These are phyloP conservation scores for Siphamia tubifer DNA, from an alignment of 2,113 vertebrate genomes.

Conservation along the genomic window DNA sequence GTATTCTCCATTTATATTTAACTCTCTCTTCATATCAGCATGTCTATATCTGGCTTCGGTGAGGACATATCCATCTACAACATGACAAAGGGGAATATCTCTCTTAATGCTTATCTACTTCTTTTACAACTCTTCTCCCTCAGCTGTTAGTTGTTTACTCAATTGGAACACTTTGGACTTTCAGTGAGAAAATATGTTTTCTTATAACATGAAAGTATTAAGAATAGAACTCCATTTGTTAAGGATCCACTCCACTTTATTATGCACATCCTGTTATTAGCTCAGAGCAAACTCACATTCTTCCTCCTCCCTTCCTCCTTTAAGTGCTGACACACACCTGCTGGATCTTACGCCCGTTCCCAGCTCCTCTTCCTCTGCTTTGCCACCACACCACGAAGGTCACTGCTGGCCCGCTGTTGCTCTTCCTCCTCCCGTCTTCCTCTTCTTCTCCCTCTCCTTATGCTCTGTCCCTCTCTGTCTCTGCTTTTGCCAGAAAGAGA, in stretches of 20 bases:
- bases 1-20: slow-evolving; percentile 38
- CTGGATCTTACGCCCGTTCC: slow-evolving; percentile 53
- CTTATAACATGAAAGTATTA: not conserved
- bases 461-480: slow-evolving; percentile 28
- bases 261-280: slow-evolving; percentile 2
- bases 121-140: slow-evolving; percentile 1
- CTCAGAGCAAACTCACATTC: slow-evolving; percentile 19
- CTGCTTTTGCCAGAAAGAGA: slow-evolving; percentile 32
- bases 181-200: not conserved
- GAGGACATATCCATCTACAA: slow-evolving; percentile 40
- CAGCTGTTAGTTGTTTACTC: not conserved
- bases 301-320: slow-evolving; percentile 42
- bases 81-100: slow-evolving; percentile 15
- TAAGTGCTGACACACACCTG: slow-evolving; percentile 73
- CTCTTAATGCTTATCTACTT: slow-evolving; percentile 22
- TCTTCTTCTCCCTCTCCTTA: slow-evolving; percentile 12
- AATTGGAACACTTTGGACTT: not conserved
- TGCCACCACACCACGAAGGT: slow-evolving; percentile 63
- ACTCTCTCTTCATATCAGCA: slow-evolving; percentile 25
- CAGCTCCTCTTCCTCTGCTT: slow-evolving; percentile 48
- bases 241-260: not conserved
- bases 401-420: slow-evolving; percentile 50
- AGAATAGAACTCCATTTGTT: not conserved
- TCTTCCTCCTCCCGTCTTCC: slow-evolving; percentile 37
- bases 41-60: slow-evolving; percentile 38